phyloP scores from a whole-genome alignment of 2,113 vertebrate species.

The Cephalopterus ornatus region DNA sequence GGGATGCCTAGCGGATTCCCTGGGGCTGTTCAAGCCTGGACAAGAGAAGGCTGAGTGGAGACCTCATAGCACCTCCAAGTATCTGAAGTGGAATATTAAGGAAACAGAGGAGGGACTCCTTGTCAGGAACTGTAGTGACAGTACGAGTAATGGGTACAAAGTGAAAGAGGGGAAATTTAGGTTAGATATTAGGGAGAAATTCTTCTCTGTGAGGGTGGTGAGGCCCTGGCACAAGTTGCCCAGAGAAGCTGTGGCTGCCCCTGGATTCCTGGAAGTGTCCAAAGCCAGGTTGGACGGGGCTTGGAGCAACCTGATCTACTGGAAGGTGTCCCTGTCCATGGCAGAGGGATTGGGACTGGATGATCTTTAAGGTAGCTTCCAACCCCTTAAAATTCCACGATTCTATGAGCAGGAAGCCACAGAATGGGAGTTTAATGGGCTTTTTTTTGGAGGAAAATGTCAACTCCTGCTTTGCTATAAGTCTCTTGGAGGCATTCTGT shows the following conservation, averaged over 20 bases:
- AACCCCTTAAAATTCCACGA: neutral
- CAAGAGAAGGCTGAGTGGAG: neutral
- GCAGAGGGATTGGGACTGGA: neutral
- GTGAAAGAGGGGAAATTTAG: neutral
- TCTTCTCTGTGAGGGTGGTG: neutral
- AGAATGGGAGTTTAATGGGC: neutral
- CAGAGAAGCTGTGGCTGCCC: neutral
- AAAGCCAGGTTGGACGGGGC: neutral
- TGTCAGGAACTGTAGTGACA: no score
- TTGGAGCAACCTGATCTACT: neutral
- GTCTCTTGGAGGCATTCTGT: neutral
- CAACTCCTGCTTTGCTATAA: rapidly evolving
- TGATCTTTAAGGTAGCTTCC: neutral
- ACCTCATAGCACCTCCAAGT: neutral
- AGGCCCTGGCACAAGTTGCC: neutral
- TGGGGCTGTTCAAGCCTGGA: neutral
- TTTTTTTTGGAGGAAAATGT: neutral
- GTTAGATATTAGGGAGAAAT: neutral
- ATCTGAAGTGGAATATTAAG: neutral
- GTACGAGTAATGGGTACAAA: neutral
- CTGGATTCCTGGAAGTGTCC: neutral
- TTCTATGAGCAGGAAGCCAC: neutral
- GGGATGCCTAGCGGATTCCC: neutral
- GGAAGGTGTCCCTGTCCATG: neutral
- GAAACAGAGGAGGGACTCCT: neutral